phyloP scores from a whole-genome alignment of 2,888 invertebrate species.

The Agonum fuliginosum region DNA sequence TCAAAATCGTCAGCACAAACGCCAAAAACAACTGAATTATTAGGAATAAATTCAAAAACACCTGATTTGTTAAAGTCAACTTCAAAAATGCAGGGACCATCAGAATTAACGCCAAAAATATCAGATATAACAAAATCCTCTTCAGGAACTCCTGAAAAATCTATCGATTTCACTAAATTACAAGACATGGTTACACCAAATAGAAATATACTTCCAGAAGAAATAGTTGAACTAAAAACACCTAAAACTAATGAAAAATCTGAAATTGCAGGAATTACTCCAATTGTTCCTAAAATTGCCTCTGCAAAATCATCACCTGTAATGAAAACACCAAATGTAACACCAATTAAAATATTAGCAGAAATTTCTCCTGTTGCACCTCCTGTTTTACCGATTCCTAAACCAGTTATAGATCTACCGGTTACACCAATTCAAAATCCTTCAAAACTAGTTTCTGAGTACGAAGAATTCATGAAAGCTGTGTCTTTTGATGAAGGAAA shows the following conservation, averaged over 20 bases:
- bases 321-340: not conserved
- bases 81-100: not conserved
- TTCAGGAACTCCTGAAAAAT: not conserved
- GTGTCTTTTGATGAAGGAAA: conserved; percentile 70
- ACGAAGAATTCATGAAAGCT: conserved; percentile 78
- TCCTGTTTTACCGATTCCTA: conserved; percentile 43
- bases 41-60: not conserved
- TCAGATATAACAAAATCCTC: not conserved
- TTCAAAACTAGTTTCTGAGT: conserved; percentile 72
- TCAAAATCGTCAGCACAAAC: not conserved
- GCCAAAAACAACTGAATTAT: not conserved
- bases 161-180: not conserved
- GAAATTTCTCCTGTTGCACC: conserved; percentile 44
- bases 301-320: not conserved
- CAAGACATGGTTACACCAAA: not conserved
- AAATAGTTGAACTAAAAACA: conserved; percentile 16
- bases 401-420: not conserved
- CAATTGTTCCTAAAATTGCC: not conserved
- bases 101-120: not conserved
- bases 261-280: conserved; percentile 6
- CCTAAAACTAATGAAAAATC: conserved; percentile 50
- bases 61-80: too few relatives aligned
- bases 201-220: not conserved
- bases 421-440: conserved; percentile 10
- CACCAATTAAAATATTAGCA: not conserved